Base-by-base conservation (phyloP, 2,797 vertebrate species). In the Schizopygopsis pylzovi region DNA sequence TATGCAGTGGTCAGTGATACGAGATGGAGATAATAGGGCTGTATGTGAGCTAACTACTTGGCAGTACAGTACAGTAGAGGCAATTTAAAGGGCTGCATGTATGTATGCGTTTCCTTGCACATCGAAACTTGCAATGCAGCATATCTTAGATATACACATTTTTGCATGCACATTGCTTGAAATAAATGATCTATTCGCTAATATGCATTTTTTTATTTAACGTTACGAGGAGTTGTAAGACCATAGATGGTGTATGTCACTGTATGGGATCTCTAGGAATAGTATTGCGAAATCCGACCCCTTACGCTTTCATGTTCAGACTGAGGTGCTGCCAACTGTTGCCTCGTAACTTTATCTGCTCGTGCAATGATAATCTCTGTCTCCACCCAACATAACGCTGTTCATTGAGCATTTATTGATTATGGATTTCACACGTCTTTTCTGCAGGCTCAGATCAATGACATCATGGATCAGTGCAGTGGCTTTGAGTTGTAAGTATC, bases 391-490 rank as follows among this genome's bases (percentile, higher is more conserved):
- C 79, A 85, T 33, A 41, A 59, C 16, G 12, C 12, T 70, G 33
- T 81, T 39, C 39, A 43, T 41, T 52, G 47, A 82, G n/a, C 47
- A 59, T 65, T 84, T 39, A 82, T 88, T 80, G 54, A 52, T 37
- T 33, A 41, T 73, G 41, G 65, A 80, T 83, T 77, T 52, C 49
- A 0, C 33, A 65, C 86, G 85, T 85, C 39, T 76, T 88, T 85
- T 79, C 90, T 92, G 85, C 92, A 99, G 98, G 92, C 94, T 92
- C 95, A 98, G 83, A 95, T 97, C 93, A 96, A 94, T 91, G 98
- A 99, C 90, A 96, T 97, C 94, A 99, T 99, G 98, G 98, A 99
- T 90, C 98, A 99, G 92, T 97, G 98, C 92, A 97, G 95, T 92
- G 96, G 98, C 88, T 99, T 98, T 93, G 98, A 99, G 90, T 97